Base-by-base conservation (phyloP, 2,113 vertebrate genomes). In the Dascyllus trimaculatus region DNA sequence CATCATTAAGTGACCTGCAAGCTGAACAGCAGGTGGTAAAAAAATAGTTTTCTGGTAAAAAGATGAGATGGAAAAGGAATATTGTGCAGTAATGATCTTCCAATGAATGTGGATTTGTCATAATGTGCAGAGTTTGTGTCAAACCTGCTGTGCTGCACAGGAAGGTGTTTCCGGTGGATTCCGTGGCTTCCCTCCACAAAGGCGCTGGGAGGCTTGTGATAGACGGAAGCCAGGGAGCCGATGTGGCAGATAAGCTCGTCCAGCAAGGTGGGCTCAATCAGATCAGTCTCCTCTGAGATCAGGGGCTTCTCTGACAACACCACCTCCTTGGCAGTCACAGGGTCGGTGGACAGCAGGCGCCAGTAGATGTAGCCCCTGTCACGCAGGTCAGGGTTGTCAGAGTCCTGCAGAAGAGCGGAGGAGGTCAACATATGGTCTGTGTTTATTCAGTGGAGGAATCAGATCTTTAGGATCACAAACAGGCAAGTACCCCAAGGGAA, bases 291-390 rank as follows among this genome's bases (percentile, higher is more conserved):
- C 88, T 99, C 97, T 0, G 98, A 99, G 86, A 99, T 99, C 24
- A 99, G 93, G 0, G 98, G 97, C 87, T 99, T 99, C 82, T 99
- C 98, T 0, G 98, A 99, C 71, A 99, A 91, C 21, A 99, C 98
- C 80, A 99, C 97, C 89, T 99, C 98, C 90, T 99, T 99, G 89
- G 98, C 98, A 0, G 98, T 99, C 79, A 99, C 98, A 0, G 98
- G 98, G 75, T 99, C 98, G 0, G 98, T 99, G 85, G 98, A 99
- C 70, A 99, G 93, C 77, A 99, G 96, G 67, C 98, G 98, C 98
- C 98, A 99, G 78, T 99, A 99, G 92, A 99, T 99, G 92, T 99
- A 99, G 85, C 98, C 98, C 1, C 98, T 93, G 85, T 99, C 98
- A n/a, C 98, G 96, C 81, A 99, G 95, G 91, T 99, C 98, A 19